Evolutionary conservation across 2,113 vertebrate genomes (phyloP).

Genomic region (Mastomys coucha): DNA sequence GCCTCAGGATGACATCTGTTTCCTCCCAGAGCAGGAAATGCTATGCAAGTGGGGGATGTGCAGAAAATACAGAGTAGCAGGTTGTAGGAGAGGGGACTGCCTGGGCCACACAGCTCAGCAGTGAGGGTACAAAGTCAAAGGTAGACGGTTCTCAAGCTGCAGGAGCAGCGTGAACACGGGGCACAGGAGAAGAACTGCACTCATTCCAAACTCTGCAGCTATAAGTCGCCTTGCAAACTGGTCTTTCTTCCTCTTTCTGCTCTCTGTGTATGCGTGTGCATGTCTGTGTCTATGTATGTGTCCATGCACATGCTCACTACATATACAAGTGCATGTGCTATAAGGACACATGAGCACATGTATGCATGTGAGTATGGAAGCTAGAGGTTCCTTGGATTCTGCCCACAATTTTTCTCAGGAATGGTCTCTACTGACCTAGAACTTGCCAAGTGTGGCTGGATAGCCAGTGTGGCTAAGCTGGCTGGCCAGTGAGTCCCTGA

Average conservation of each 20-base stretch:
- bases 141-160: not conserved
- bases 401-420: not conserved
- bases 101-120: not conserved
- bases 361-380: not conserved
- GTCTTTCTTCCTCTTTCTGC: not conserved
- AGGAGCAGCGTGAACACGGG: not conserved
- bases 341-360: too few relatives aligned
- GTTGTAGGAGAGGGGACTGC: not conserved
- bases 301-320: too few relatives aligned
- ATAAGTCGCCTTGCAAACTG: not conserved
- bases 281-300: too few relatives aligned
- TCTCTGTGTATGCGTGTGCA: not conserved
- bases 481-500: not conserved
- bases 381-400: not conserved
- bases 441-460: not conserved
- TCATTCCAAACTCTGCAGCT: not conserved
- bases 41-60: accelerated
- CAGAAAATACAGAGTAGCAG: not conserved
- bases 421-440: not conserved
- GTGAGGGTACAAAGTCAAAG: not conserved
- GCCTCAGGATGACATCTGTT: not conserved
- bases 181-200: not conserved
- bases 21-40: not conserved
- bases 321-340: too few relatives aligned
- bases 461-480: not conserved